Evolutionary conservation across 2,888 invertebrate genomes (phyloP).

Genomic region (Vanessa cardui): DNA sequence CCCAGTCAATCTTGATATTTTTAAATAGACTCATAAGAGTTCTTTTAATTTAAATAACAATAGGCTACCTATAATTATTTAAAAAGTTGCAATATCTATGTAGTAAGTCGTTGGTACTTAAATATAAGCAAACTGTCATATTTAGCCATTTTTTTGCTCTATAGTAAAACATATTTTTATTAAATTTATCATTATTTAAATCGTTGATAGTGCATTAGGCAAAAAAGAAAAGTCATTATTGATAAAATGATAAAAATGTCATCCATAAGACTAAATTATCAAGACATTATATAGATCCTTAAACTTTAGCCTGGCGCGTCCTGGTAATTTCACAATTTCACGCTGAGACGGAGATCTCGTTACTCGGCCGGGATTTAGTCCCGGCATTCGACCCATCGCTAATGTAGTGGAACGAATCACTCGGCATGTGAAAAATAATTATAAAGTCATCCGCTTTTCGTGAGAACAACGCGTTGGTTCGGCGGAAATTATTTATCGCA

Average conservation of each 20-base stretch:
- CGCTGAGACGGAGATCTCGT: conserved; percentile 75
- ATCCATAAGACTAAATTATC: conserved; percentile 34
- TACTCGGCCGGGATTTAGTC: conserved; percentile 66
- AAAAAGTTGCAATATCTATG: too few relatives aligned
- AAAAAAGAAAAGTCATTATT: conserved; percentile 6
- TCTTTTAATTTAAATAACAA: too few relatives aligned
- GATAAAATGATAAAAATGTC: conserved; percentile 15
- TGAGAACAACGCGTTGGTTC: conserved; percentile 58
- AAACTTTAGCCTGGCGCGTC: conserved; percentile 53
- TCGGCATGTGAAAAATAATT: conserved; percentile 77
- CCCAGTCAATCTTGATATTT: too few relatives aligned
- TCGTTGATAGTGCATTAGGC: not conserved
- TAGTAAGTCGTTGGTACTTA: too few relatives aligned
- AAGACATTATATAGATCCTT: conserved; percentile 43
- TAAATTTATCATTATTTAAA: too few relatives aligned
- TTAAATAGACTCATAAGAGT: too few relatives aligned
- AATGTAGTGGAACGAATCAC: conserved; percentile 75
- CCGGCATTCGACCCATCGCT: conserved; percentile 64
- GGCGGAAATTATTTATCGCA: conserved; percentile 62
- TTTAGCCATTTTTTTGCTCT: too few relatives aligned
- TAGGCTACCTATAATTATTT: too few relatives aligned
- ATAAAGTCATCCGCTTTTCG: conserved; percentile 67
- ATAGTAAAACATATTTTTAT: too few relatives aligned
- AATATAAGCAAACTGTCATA: too few relatives aligned
- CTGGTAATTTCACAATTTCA: conserved; percentile 79